Evolutionary conservation across 1,140 invertebrate species (phyloP).

Genomic region (Hycleus phaleratus): DNA sequence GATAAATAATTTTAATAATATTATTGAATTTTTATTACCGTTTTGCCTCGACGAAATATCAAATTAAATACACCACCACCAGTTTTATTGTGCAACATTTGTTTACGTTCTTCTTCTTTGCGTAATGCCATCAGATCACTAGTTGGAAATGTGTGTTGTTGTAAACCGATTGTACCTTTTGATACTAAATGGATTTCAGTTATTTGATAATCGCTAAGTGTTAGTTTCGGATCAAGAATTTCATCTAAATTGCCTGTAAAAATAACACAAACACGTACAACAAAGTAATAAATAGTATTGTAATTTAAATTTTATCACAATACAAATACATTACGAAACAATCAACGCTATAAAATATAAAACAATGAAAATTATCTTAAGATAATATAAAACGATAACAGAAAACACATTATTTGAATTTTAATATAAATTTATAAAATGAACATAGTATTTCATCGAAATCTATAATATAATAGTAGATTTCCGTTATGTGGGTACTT

Average conservation of each 20-base stretch:
- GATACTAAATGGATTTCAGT: slow-evolving; percentile 57
- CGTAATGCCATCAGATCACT: slow-evolving; percentile 57
- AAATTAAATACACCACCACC: slow-evolving; percentile 47
- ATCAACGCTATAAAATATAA: slow-evolving; percentile 3
- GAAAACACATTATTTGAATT: background rate
- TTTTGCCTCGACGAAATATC: slow-evolving; percentile 43
- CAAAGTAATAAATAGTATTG: background rate
- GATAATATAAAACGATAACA: background rate
- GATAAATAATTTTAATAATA: background rate
- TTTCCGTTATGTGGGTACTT: no score
- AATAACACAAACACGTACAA: background rate
- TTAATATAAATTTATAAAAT: no score
- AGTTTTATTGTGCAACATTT: slow-evolving; percentile 42
- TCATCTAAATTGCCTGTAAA: slow-evolving; percentile 55
- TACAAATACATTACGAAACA: slow-evolving; percentile 6
- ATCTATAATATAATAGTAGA: no score
- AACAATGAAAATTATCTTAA: slow-evolving; percentile 7
- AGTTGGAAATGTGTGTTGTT: slow-evolving; percentile 47
- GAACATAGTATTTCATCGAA: no score
- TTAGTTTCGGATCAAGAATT: slow-evolving; percentile 48
- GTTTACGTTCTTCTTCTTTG: slow-evolving; percentile 48
- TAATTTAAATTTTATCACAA: background rate
- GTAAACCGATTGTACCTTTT: slow-evolving; percentile 44
- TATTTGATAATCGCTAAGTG: slow-evolving; percentile 56
- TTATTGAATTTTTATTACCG: slow-evolving; percentile 23